Evolutionary conservation across 1,140 invertebrate species (phyloP).

Genomic region (Helicoverpa armigera): DNA sequence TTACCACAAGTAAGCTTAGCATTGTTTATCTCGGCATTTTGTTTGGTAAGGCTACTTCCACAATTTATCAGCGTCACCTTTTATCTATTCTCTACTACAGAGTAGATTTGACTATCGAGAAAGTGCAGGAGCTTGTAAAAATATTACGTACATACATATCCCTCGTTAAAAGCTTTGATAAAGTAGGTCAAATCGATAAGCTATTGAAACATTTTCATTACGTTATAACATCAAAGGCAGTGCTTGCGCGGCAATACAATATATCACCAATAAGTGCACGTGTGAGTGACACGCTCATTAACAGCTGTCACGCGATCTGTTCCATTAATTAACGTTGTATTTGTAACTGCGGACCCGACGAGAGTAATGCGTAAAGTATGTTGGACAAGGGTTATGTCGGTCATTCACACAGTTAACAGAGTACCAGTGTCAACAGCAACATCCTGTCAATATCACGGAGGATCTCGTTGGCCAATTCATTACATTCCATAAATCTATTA

Average conservation of each 20-base stretch:
- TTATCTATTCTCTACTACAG: no score
- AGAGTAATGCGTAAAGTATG: slow-evolving; percentile 25
- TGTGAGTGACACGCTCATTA: slow-evolving; percentile 32
- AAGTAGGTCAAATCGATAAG: neutral
- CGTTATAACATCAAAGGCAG: slow-evolving; percentile 16
- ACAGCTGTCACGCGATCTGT: slow-evolving; percentile 34
- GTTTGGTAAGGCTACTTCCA: neutral
- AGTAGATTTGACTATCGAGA: no score
- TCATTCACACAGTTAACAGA: neutral
- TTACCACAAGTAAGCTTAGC: neutral
- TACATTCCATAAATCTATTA: neutral
- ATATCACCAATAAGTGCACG: slow-evolving; percentile 38
- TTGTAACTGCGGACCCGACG: slow-evolving; percentile 11
- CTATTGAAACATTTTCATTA: slow-evolving; percentile 28
- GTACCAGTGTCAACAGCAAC: slow-evolving; percentile 8
- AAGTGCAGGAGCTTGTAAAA: no score
- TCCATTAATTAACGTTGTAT: slow-evolving; percentile 25
- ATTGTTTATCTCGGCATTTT: slow-evolving; percentile 21
- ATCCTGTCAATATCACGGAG: neutral
- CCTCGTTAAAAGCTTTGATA: slow-evolving; percentile 16
- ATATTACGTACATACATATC: neutral
- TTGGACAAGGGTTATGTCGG: slow-evolving; percentile 2
- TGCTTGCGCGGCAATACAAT: slow-evolving; percentile 7
- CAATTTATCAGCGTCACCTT: neutral
- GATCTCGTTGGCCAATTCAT: neutral